Evolutionary conservation across 1,140 invertebrate species (phyloP), one percentile per base, ranked within the genome.

Genomic region (Sogatella furcifera): DNA sequence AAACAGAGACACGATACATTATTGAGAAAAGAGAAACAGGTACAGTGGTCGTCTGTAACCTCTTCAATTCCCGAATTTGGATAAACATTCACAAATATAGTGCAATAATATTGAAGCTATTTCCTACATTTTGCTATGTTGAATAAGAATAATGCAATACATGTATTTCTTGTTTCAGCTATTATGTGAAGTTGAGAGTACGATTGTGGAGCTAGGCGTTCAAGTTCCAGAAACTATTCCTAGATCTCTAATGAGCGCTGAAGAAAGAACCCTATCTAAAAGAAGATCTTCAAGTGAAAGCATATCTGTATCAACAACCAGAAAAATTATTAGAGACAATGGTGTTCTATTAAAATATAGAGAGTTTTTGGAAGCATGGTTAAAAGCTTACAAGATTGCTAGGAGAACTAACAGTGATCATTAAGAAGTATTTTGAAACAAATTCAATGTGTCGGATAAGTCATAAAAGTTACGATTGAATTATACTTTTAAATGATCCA

Each of bases 311-410:
- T 38, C 34, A 38, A 69, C 73, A 10, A 78, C 76, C 0, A 66
- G 70, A 46, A 64, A 73, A 21, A 66, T 73, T 15, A 61, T 77
- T 6, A 69, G 76, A 0, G 76, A 77, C 56, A 77, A 75, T 75
- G 76, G 74, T 2, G 66, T 77, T 8, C 52, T 78, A 11, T 55
- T 75, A 34, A 77, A 77, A 56, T 78, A 77, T 65, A 72, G 66
- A 28, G 69, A 76, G 58, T 77, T 44, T 44, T 52, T 60, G 5
- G 24, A 22, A 15, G 58, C 31, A 28, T 60, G 58, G 49, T 34
- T 43, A 43, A 19, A 24, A 19, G 52, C 59, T 14, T 57, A 53
- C 55, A 38, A 38, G 11, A 38, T 38, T 2, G 34, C 41, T 19
- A 17, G 56, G 46, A 34, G 52, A 52, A 22, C 55, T 44, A 21